Percentiles rank a stretch among this genome's conserved stretches.
Conservation (phyloP, 2,113 vertebrate species). For the Steatornis caripensis region DNA sequence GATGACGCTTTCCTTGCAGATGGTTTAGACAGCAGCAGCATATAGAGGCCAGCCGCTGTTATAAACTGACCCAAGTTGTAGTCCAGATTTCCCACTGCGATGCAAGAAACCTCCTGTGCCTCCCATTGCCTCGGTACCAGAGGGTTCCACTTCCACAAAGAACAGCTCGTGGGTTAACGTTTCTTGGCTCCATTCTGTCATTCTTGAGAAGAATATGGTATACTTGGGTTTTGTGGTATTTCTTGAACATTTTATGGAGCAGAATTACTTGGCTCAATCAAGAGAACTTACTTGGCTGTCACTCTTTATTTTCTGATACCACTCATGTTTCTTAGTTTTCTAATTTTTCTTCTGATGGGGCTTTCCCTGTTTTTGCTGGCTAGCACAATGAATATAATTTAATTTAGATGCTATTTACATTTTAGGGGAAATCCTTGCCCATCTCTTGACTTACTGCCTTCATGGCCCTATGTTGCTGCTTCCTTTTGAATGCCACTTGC, state of each 20-base stretch:
- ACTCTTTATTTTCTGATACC: not conserved
- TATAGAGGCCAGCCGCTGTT: not conserved
- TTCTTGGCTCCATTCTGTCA: not conserved
- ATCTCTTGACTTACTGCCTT: fast-evolving
- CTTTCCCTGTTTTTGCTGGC: not conserved
- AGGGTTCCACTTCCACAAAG: not conserved
- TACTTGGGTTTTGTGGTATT: not conserved
- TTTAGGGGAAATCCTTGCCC: not conserved
- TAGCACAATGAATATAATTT: fast-evolving
- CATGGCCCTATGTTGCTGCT: not conserved
- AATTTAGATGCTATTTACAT: not conserved
- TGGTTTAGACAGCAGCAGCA: not conserved
- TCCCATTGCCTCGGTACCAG: not conserved
- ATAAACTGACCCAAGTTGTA: not conserved
- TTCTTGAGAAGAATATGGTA: not conserved
- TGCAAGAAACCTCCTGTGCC: not conserved
- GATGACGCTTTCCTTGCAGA: not conserved
- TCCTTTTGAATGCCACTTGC: not conserved
- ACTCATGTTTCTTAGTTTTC: not conserved
- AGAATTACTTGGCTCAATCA: not conserved
- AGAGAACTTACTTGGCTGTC: not conserved
- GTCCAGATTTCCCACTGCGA: not conserved
- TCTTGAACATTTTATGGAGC: not conserved
- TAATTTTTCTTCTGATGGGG: not conserved
- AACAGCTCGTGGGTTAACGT: not conserved